Percentiles rank a stretch among this genome's conserved stretches.
phyloP scores from a whole-genome alignment of 1,140 invertebrate genomes.

The Contarinia nasturtii region DNA sequence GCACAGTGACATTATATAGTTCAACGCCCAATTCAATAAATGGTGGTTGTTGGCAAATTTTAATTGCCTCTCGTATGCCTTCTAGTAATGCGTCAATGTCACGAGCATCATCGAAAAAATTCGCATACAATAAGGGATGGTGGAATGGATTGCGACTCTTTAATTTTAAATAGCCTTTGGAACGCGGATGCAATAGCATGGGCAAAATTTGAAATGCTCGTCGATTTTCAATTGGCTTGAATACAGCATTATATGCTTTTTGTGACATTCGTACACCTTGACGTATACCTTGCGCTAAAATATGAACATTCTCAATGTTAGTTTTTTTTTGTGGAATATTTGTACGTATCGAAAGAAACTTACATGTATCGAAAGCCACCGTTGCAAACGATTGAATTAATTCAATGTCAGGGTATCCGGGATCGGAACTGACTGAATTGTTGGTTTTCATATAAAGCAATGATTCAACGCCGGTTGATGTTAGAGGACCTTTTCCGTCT shows the following conservation, averaged over 20 bases:
- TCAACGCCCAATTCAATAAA: slow-evolving; percentile 27
- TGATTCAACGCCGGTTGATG: slow-evolving; percentile 27
- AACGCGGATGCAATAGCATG: slow-evolving; percentile 37
- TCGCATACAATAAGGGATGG: slow-evolving; percentile 42
- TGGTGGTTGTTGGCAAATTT: slow-evolving; percentile 22
- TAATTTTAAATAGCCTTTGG: slow-evolving; percentile 35
- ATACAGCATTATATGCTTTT: neutral
- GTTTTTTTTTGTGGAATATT: too few species aligned
- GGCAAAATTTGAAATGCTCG: slow-evolving; percentile 15
- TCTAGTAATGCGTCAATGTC: slow-evolving; percentile 29
- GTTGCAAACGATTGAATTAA: neutral
- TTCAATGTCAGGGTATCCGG: neutral
- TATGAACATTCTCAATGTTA: too few species aligned
- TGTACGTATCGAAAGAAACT: neutral
- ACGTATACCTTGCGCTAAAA: neutral
- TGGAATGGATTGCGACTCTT: slow-evolving; percentile 35
- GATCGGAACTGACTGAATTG: slow-evolving; percentile 9
- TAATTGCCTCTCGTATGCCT: slow-evolving; percentile 25
- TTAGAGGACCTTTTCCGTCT: slow-evolving; percentile 34
- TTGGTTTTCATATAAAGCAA: slow-evolving; percentile 23
- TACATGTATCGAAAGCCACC: neutral
- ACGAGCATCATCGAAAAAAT: slow-evolving; percentile 32
- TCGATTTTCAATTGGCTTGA: neutral
- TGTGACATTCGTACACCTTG: neutral
- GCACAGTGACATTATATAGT: slow-evolving; percentile 24